These are phyloP conservation scores for Exephanes ischioxanthus DNA, from an alignment of 2,888 invertebrate species.

Conservation along the genomic window DNA sequence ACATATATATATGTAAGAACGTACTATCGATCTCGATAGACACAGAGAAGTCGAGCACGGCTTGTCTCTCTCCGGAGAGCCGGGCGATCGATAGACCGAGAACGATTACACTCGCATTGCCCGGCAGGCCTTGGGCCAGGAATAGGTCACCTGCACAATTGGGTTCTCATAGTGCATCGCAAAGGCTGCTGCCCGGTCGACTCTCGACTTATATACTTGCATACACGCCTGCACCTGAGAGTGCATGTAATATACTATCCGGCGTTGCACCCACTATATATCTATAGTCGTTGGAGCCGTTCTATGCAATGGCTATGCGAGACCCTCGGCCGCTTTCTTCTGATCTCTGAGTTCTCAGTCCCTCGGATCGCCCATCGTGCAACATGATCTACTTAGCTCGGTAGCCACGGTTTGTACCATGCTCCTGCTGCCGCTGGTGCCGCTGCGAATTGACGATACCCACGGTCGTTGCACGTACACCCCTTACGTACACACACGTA, in stretches of 20 bases:
- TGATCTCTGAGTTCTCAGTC: slow-evolving; percentile 42
- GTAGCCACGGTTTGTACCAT: slow-evolving; percentile 68
- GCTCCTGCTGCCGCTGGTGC: slow-evolving; percentile 60
- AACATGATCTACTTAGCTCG: slow-evolving; percentile 71
- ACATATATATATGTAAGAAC: slow-evolving; percentile 8
- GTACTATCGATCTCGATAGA: slow-evolving; percentile 50
- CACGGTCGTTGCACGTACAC: slow-evolving; percentile 63
- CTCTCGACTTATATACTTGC: slow-evolving; percentile 8
- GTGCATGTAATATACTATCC: slow-evolving; percentile 24
- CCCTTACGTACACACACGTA: neutral
- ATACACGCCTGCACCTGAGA: slow-evolving; percentile 27
- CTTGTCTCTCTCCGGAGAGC: slow-evolving; percentile 35
- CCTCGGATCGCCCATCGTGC: slow-evolving; percentile 49
- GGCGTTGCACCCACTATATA: slow-evolving; percentile 13
- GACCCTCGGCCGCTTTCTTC: slow-evolving; percentile 31
- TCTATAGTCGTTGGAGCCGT: slow-evolving; percentile 11
- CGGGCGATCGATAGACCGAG: slow-evolving; percentile 62
- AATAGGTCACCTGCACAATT: slow-evolving; percentile 72
- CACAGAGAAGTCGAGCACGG: slow-evolving; percentile 42
- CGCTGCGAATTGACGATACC: slow-evolving; percentile 59
- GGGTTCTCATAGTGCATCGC: slow-evolving; percentile 69
- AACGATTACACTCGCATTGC: slow-evolving; percentile 64
- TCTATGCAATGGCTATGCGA: slow-evolving; percentile 32
- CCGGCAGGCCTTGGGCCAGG: slow-evolving; percentile 65
- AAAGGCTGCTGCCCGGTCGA: slow-evolving; percentile 40